These are phyloP conservation scores for Sciurus carolinensis DNA, from an alignment of 2,797 vertebrate genomes.

Conservation along the genomic window DNA sequence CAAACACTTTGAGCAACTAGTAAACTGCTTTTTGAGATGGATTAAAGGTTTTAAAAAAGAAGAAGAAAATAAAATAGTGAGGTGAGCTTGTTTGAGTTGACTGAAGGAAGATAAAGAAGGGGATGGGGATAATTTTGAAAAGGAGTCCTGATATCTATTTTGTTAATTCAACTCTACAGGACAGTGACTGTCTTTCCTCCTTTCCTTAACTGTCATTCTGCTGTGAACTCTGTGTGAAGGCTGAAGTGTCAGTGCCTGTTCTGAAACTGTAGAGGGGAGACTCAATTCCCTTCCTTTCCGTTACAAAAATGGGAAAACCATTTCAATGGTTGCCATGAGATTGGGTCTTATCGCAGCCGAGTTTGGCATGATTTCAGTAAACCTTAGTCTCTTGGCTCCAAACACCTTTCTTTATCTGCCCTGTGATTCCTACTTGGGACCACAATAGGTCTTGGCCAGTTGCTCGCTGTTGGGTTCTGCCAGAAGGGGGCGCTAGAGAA, in stretches of 20 bases:
- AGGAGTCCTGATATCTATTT: not conserved
- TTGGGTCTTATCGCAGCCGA: not conserved
- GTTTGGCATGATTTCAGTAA: not conserved
- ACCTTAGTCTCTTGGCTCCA: not conserved
- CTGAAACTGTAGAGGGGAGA: rapidly evolving
- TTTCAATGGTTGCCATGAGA: too few relatives aligned
- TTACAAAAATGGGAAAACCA: not conserved
- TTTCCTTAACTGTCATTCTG: rapidly evolving
- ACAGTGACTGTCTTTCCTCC: not conserved
- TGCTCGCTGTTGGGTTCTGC: not conserved
- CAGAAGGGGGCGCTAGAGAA: not conserved
- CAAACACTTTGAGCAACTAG: not conserved
- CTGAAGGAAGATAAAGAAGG: not conserved
- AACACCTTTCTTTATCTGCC: not conserved
- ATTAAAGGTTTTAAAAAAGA: not conserved
- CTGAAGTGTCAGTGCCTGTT: rapidly evolving
- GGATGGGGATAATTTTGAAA: not conserved
- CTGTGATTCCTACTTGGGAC: not conserved
- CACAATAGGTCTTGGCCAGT: rapidly evolving
- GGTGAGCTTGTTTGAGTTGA: not conserved
- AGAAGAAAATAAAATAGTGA: not conserved
- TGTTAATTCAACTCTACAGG: not conserved
- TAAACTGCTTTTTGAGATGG: not conserved
- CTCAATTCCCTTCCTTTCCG: not conserved
- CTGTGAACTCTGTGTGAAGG: not conserved